phyloP scores from a whole-genome alignment of 1,140 invertebrate species.

The Aphaenogaster floridana region DNA sequence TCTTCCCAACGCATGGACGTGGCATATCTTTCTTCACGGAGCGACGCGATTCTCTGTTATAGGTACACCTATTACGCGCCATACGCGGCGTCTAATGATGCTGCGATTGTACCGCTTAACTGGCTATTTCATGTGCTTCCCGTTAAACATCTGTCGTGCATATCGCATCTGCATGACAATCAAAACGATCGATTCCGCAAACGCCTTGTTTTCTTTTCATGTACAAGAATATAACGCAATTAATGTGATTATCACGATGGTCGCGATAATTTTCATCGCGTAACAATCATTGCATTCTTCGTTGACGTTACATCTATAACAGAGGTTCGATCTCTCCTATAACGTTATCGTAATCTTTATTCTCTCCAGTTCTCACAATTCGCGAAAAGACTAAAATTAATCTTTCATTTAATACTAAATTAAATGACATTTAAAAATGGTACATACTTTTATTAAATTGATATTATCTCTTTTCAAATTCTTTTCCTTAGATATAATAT shows the following conservation, averaged over 20 bases:
- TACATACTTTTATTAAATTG: slow-evolving; percentile 3
- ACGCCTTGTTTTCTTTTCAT: slow-evolving; percentile 27
- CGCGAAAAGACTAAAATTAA: background rate
- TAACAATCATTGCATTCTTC: background rate
- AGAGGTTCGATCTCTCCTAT: background rate
- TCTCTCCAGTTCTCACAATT: background rate
- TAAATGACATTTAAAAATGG: background rate
- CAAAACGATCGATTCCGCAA: slow-evolving; percentile 36
- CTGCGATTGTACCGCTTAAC: slow-evolving; percentile 18
- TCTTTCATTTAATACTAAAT: background rate
- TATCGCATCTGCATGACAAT: slow-evolving; percentile 35
- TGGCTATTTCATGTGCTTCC: background rate
- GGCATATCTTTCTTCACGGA: background rate
- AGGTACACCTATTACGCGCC: background rate
- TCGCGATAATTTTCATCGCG: slow-evolving; percentile 17
- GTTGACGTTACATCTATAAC: background rate
- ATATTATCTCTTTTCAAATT: background rate
- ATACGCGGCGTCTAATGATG: slow-evolving; percentile 24
- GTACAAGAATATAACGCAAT: background rate
- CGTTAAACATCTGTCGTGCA: slow-evolving; percentile 31
- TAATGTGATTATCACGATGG: background rate
- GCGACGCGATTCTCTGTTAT: slow-evolving; percentile 14
- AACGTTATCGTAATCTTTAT: background rate
- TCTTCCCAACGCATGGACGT: background rate
- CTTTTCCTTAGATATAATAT: background rate